These are phyloP conservation scores for Philaenus spumarius DNA, from an alignment of 1,140 invertebrate genomes.

Conservation along the genomic window DNA sequence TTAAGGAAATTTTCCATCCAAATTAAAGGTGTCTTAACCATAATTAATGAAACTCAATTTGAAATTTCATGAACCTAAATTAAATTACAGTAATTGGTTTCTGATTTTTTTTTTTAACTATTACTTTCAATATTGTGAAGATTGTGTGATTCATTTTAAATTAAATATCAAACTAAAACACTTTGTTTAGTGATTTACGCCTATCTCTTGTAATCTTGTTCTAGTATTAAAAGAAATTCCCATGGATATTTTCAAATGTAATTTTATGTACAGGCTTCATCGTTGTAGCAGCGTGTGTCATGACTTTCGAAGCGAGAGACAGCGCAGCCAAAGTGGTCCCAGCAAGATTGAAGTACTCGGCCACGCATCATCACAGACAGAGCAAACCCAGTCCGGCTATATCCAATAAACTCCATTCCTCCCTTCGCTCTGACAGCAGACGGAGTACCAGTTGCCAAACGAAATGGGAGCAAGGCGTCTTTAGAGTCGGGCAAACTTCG, in stretches of 20 bases:
- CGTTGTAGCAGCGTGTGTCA: constrained; percentile 88
- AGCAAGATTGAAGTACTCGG: constrained; percentile 45
- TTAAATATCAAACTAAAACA: background rate
- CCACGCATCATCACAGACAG: constrained; percentile 17
- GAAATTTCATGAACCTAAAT: too few species aligned
- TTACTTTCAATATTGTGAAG: too few species aligned
- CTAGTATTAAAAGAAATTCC: background rate
- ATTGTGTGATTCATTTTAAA: too few species aligned
- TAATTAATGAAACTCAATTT: too few species aligned
- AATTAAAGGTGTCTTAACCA: too few species aligned
- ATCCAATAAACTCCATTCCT: constrained; percentile 17
- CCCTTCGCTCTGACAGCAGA: constrained; percentile 19
- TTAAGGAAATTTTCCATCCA: too few species aligned
- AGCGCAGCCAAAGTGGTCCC: constrained; percentile 79
- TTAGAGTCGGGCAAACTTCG: background rate
- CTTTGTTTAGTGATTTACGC: background rate
- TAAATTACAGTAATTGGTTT: too few species aligned
- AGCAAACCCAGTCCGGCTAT: constrained; percentile 19
- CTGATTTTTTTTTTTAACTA: too few species aligned
- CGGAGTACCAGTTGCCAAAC: constrained; percentile 8
- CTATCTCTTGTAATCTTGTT: background rate
- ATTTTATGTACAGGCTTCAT: constrained; percentile 63
- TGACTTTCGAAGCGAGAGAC: constrained; percentile 87
- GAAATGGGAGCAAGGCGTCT: constrained; percentile 7
- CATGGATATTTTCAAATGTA: background rate